phyloP scores from a whole-genome alignment of 2,113 vertebrate species.

The Chaenogobius annularis region DNA sequence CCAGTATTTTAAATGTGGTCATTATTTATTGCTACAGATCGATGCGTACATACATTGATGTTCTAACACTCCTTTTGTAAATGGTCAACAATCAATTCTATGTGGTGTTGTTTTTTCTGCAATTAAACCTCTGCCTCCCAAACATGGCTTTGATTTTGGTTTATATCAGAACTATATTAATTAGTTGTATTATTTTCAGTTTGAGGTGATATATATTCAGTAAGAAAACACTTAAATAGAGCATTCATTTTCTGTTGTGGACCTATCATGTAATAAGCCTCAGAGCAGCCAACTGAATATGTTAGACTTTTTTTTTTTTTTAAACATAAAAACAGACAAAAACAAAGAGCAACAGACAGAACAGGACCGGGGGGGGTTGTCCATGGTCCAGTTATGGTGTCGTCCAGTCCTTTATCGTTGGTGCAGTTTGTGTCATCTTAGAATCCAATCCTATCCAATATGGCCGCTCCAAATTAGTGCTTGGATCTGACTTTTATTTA shows the following conservation, averaged over 20 bases:
- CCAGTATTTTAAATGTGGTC: slow-evolving; percentile 88
- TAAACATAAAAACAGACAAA: too few species aligned
- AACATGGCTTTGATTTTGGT: slow-evolving; percentile 23
- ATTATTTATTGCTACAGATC: slow-evolving; percentile 94
- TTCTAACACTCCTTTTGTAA: slow-evolving; percentile 85
- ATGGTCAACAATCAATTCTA: slow-evolving; percentile 84
- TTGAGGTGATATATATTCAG: neutral
- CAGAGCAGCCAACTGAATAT: too few species aligned
- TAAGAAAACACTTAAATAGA: too few species aligned
- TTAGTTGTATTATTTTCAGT: neutral
- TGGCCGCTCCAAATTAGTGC: neutral
- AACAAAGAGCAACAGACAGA: too few species aligned
- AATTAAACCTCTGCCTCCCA: slow-evolving; percentile 92
- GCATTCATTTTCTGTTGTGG: too few species aligned
- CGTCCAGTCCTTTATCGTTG: too few species aligned
- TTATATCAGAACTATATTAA: neutral
- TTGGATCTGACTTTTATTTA: neutral
- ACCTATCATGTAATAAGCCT: too few species aligned
- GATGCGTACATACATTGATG: slow-evolving; percentile 73
- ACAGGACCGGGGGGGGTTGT: too few species aligned
- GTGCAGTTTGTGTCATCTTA: too few species aligned
- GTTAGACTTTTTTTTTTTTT: too few species aligned
- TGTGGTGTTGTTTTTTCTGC: slow-evolving; percentile 82
- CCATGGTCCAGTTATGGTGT: too few species aligned
- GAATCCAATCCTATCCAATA: neutral